Percentiles rank a stretch among this genome's conserved stretches.
phyloP scores from a whole-genome alignment of 2,888 invertebrate genomes.

The Lasioglossum malachurum region DNA sequence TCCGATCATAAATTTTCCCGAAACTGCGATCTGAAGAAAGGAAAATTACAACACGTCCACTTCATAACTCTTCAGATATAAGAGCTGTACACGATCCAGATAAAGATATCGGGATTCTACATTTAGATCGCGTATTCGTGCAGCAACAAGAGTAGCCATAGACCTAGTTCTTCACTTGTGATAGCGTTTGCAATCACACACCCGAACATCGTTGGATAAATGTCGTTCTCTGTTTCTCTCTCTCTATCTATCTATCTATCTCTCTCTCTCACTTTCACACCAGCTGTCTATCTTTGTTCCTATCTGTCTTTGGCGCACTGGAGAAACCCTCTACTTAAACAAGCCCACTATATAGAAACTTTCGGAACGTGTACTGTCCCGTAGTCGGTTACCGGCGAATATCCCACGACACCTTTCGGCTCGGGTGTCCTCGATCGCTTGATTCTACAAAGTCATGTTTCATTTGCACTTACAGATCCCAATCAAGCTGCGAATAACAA shows the following conservation, averaged over 20 bases:
- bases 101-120: background rate
- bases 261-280: conserved; percentile 10
- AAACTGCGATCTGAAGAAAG: background rate
- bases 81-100: background rate
- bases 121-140: conserved; percentile 12
- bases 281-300: conserved; percentile 9
- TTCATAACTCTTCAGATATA: background rate
- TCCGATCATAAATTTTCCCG: background rate
- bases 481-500: conserved; percentile 82
- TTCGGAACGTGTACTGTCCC: conserved; percentile 21
- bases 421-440: conserved; percentile 9
- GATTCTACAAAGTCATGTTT: conserved; percentile 52
- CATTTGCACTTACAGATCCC: conserved; percentile 80
- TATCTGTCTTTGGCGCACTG: conserved; percentile 31
- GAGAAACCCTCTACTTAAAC: conserved; percentile 15
- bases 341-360: conserved; percentile 27
- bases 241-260: background rate
- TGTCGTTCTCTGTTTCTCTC: background rate
- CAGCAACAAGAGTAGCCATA: conserved; percentile 43
- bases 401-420: background rate
- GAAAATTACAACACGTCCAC: background rate
- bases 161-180: conserved; percentile 32
- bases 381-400: conserved; percentile 7
- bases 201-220: background rate
- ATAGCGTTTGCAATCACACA: conserved; percentile 40